A percentile compares a stretch with the other conserved stretches of the same genome.
Evolutionary conservation across 2,113 vertebrate species (phyloP).

Genomic region (Pterocles gutturalis): DNA sequence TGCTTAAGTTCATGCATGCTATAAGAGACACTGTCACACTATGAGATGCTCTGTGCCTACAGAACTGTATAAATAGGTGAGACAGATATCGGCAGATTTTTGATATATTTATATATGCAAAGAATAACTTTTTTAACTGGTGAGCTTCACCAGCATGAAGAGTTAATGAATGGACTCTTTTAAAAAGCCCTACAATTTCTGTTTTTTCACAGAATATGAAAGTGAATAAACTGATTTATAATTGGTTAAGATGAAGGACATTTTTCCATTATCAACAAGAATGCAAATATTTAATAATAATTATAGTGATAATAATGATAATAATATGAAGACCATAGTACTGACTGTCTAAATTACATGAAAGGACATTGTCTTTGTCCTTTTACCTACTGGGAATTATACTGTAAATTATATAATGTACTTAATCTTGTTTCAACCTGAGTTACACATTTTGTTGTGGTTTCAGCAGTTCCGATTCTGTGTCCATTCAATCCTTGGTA

Average conservation of each 20-base stretch:
- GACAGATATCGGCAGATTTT: neutral
- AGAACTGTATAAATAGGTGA: neutral
- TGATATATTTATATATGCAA: neutral
- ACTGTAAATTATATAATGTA: neutral
- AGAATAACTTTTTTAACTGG: neutral
- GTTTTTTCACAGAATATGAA: neutral
- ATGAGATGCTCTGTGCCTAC: neutral
- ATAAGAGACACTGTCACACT: neutral
- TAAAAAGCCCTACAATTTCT: neutral
- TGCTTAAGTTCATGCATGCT: neutral
- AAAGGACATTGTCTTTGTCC: neutral
- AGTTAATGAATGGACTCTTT: neutral
- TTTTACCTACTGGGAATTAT: neutral
- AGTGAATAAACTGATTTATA: neutral
- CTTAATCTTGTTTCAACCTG: slow-evolving; percentile 34
- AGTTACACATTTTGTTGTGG: neutral
- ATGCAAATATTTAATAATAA: neutral
- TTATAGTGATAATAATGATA: neutral
- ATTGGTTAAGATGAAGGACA: neutral
- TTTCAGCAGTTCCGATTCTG: slow-evolving; percentile 7
- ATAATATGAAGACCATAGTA: neutral
- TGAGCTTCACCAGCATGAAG: neutral
- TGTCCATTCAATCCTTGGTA: neutral
- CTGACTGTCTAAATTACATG: neutral
- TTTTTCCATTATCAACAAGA: neutral